These are phyloP conservation scores for Manis pentadactyla DNA, from an alignment of 2,797 vertebrate species.

Conservation along the genomic window DNA sequence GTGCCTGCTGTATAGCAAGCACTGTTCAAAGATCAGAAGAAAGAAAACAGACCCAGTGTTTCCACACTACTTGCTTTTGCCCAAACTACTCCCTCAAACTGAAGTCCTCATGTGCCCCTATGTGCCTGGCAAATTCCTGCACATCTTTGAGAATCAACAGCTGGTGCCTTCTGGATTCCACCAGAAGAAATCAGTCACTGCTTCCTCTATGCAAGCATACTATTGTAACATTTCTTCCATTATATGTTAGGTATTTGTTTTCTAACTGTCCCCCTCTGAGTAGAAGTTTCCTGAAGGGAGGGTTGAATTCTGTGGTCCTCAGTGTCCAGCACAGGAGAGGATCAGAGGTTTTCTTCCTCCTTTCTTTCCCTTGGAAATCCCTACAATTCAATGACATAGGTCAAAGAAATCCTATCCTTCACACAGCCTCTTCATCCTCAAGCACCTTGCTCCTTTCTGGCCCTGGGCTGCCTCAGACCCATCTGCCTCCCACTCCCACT, in stretches of 20 bases:
- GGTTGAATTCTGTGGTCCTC: background rate
- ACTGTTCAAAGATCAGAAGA: background rate
- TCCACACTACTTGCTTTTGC: background rate
- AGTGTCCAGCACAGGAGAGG: background rate
- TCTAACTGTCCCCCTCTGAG: background rate
- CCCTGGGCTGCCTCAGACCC: background rate
- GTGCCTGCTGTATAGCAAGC: background rate
- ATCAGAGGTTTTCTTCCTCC: background rate
- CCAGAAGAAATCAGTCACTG: background rate
- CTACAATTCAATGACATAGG: background rate
- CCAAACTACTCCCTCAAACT: background rate
- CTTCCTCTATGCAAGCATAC: background rate
- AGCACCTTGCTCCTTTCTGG: background rate
- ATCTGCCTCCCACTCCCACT: background rate
- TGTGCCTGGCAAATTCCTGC: background rate
- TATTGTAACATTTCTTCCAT: background rate
- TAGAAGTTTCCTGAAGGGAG: background rate
- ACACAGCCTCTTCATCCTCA: background rate
- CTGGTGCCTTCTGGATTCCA: background rate
- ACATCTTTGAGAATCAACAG: background rate
- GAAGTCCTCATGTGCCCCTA: background rate
- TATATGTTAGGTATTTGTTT: background rate
- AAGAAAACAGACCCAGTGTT: background rate
- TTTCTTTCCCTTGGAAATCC: background rate
- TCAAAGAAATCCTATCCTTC: background rate